phyloP scores from a whole-genome alignment of 2,113 vertebrate genomes.

The Odontesthes bonariensis region DNA sequence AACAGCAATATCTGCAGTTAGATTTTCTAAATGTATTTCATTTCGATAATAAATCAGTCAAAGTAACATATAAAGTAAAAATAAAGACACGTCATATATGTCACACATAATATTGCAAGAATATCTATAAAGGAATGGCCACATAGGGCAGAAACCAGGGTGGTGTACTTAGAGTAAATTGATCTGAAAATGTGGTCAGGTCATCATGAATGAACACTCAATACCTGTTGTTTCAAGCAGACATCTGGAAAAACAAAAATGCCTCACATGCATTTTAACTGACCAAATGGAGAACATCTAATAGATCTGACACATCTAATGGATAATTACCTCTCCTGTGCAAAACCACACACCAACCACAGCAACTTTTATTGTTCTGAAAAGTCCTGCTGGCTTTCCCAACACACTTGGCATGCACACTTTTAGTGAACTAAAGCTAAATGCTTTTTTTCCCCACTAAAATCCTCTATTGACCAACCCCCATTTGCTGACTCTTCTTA shows the following conservation, averaged over 20 bases:
- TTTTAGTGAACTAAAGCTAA: conserved; percentile 32
- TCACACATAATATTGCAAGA: neutral
- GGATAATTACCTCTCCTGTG: conserved; percentile 63
- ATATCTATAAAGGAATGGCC: conserved; percentile 4
- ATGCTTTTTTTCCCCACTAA: conserved; percentile 45
- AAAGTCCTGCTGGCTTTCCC: conserved; percentile 55
- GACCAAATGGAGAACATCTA: conserved; percentile 38
- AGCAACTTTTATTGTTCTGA: conserved; percentile 60
- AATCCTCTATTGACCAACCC: conserved; percentile 53
- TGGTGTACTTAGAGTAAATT: conserved; percentile 25
- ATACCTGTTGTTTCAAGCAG: conserved; percentile 52
- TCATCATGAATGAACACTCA: conserved; percentile 34
- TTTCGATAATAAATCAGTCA: neutral
- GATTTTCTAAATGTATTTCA: no score
- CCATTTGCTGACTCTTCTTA: conserved; percentile 49
- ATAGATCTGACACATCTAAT: conserved; percentile 64
- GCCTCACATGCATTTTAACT: conserved; percentile 59
- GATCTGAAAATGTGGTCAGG: conserved; percentile 29
- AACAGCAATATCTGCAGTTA: no score
- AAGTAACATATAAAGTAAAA: neutral
- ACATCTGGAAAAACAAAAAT: conserved; percentile 49
- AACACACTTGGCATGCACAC: conserved; percentile 33
- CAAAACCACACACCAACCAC: conserved; percentile 65
- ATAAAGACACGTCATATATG: neutral
- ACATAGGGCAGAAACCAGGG: conserved; percentile 1